Conservation (phyloP, 2,797 vertebrate species). For the Periophthalmus magnuspinnatus region DNA sequence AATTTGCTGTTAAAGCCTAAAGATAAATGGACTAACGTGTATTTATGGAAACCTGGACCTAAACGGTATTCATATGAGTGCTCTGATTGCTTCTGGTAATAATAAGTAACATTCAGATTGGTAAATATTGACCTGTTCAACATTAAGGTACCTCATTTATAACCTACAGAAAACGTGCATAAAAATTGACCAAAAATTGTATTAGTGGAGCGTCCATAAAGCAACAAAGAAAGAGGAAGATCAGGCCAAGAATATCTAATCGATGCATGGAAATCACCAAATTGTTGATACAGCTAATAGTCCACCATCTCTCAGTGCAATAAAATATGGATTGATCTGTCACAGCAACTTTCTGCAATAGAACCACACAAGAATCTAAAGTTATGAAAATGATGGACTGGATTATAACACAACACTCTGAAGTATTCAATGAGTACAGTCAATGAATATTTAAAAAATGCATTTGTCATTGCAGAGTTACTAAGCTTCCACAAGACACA, state of each 20-base stretch:
- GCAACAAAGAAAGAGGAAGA: slow-evolving; percentile 55
- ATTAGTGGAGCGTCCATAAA: slow-evolving; percentile 50
- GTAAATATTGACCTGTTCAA: slow-evolving; percentile 62
- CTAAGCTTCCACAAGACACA: slow-evolving; percentile 64
- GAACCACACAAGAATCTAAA: neutral
- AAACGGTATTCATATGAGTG: slow-evolving; percentile 55
- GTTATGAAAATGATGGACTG: neutral
- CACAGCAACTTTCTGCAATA: neutral
- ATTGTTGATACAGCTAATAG: slow-evolving; percentile 40
- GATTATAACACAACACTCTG: neutral
- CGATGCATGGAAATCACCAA: slow-evolving; percentile 41
- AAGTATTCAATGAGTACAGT: slow-evolving; percentile 17
- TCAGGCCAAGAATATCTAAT: slow-evolving; percentile 6
- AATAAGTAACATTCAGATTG: slow-evolving; percentile 65
- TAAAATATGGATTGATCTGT: slow-evolving; percentile 25
- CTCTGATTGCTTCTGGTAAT: slow-evolving; percentile 51
- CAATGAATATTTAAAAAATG: slow-evolving; percentile 19
- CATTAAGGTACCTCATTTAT: slow-evolving; percentile 60
- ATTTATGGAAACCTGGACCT: slow-evolving; percentile 74
- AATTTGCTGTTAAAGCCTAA: slow-evolving; percentile 29
- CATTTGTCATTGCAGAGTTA: slow-evolving; percentile 55
- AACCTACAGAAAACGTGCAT: slow-evolving; percentile 42
- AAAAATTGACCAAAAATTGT: slow-evolving; percentile 57
- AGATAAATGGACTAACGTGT: slow-evolving; percentile 65
- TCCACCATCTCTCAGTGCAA: slow-evolving; percentile 37